Percentiles rank a stretch among this genome's conserved stretches.
Conservation (phyloP, 1,140 invertebrate genomes). For the Euwallacea similis region DNA sequence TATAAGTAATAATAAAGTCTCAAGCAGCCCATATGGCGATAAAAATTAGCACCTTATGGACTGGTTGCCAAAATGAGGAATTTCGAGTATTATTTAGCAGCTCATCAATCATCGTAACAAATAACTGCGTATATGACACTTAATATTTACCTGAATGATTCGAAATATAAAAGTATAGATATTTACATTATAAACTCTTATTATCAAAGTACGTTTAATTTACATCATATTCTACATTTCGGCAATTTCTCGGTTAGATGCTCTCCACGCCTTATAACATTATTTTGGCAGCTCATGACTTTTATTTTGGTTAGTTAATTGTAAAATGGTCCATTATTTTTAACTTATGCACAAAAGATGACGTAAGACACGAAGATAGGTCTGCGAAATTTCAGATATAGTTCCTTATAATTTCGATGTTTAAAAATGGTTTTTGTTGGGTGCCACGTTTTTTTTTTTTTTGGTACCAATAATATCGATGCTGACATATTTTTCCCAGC, state of each 20-base stretch:
- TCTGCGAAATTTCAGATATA: too few species aligned
- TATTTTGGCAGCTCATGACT: constrained; percentile 17
- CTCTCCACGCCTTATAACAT: constrained; percentile 8
- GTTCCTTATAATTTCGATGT: too few species aligned
- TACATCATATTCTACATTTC: neutral
- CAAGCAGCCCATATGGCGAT: too few species aligned
- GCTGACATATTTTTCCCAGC: too few species aligned
- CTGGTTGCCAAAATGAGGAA: neutral
- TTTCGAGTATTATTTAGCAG: neutral
- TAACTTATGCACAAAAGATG: constrained; percentile 1
- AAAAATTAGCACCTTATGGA: too few species aligned
- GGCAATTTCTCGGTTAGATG: constrained; percentile 1
- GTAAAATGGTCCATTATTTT: constrained; percentile 6
- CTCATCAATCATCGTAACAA: neutral
- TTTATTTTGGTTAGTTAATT: constrained; percentile 10
- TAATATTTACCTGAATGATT: neutral
- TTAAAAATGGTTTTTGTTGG: too few species aligned
- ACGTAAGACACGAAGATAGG: neutral
- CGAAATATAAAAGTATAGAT: neutral
- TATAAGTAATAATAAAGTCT: too few species aligned
- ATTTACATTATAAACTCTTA: too few species aligned
- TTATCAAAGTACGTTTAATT: too few species aligned
- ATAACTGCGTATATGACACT: neutral
- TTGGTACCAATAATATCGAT: too few species aligned
- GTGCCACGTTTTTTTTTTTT: too few species aligned